A percentile compares a stretch with the other conserved stretches of the same genome.
These are phyloP conservation scores for Saccostrea glomerata DNA, from an alignment of 1,140 invertebrate species.

Conservation along the genomic window DNA sequence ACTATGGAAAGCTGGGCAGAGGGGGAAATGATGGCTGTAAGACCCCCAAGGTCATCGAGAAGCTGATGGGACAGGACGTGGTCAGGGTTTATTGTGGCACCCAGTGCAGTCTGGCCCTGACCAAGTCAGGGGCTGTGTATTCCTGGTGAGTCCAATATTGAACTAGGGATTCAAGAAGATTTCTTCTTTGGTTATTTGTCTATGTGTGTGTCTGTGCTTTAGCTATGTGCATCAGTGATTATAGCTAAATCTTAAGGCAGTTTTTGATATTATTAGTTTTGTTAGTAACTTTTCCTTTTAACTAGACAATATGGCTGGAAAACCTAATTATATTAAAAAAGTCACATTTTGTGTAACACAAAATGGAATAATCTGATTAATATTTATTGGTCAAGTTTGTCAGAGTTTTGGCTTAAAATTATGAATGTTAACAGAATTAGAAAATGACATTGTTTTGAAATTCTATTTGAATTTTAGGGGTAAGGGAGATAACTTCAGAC, in stretches of 20 bases:
- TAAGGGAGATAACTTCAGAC: conserved; percentile 89
- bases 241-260: conserved; percentile 67
- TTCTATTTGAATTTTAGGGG: conserved; percentile 87
- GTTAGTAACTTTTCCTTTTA: too few species aligned
- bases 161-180: background rate
- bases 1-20: conserved; percentile 87
- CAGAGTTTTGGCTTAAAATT: background rate
- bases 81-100: conserved; percentile 89
- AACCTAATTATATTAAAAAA: conserved; percentile 56
- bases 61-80: conserved; percentile 84
- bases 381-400: too few species aligned
- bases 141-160: conserved; percentile 83
- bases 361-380: conserved; percentile 51
- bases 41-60: conserved; percentile 86
- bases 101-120: conserved; percentile 89
- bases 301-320: too few species aligned
- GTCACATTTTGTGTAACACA: conserved; percentile 61
- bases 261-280: conserved; percentile 76
- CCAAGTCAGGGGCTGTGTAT: conserved; percentile 86
- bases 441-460: background rate
- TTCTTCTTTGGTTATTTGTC: background rate
- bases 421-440: conserved; percentile 55
- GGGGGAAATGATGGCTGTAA: conserved; percentile 87
- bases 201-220: conserved; percentile 69
- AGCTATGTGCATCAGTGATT: conserved; percentile 67